Evolutionary conservation across 2,797 vertebrate genomes (phyloP).

Genomic region (Sparus aurata): DNA sequence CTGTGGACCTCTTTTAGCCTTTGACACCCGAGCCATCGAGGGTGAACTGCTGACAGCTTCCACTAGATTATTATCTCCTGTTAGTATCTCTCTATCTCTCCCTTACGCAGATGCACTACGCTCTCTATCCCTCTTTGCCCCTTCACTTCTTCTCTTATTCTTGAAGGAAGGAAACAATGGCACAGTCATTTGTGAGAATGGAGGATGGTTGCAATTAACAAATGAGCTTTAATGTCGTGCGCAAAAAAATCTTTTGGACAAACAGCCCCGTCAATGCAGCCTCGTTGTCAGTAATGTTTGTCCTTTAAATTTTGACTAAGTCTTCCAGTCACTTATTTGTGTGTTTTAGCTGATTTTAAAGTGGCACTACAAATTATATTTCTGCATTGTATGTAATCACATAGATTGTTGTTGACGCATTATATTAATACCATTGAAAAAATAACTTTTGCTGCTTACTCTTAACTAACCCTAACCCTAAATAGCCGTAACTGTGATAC

Average conservation of each 20-base stretch:
- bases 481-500: too few relatives aligned
- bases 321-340: neutral
- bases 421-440: neutral
- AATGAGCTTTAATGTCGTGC: slow-evolving; percentile 43
- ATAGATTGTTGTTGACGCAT: neutral
- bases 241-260: slow-evolving; percentile 30
- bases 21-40: slow-evolving; percentile 83
- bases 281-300: neutral
- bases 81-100: slow-evolving; percentile 59
- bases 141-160: slow-evolving; percentile 48
- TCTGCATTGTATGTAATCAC: neutral
- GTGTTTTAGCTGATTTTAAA: neutral
- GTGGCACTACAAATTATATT: neutral
- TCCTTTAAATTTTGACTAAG: neutral
- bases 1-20: slow-evolving; percentile 83
- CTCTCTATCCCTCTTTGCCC: slow-evolving; percentile 42
- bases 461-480: too few relatives aligned
- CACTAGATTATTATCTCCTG: slow-evolving; percentile 74
- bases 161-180: slow-evolving; percentile 47
- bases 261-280: slow-evolving; percentile 19
- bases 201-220: slow-evolving; percentile 59
- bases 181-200: slow-evolving; percentile 33
- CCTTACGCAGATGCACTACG: slow-evolving; percentile 34
- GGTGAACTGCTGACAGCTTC: slow-evolving; percentile 83
- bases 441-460: too few relatives aligned